phyloP scores from a whole-genome alignment of 2,888 invertebrate species.

The Coelogynopora nodosa region DNA sequence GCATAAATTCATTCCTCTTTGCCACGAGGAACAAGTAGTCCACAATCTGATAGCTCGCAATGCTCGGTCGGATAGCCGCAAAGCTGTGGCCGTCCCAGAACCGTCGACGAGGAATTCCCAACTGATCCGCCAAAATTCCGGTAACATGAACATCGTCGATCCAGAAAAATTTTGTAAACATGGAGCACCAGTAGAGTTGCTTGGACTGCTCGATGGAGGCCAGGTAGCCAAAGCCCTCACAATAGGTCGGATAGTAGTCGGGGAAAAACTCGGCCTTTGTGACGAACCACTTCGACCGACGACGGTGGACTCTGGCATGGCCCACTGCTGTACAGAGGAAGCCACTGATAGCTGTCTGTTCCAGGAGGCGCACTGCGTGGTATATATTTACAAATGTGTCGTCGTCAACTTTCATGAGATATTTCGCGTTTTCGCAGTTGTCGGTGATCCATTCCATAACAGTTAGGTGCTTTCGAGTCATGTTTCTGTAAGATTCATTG shows the following conservation, averaged over 20 bases:
- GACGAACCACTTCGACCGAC: constrained; percentile 39
- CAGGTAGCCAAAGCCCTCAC: constrained; percentile 43
- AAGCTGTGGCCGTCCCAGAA: constrained; percentile 42
- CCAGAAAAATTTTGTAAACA: constrained; percentile 44
- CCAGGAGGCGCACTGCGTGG: constrained; percentile 23
- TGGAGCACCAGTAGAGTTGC: constrained; percentile 39
- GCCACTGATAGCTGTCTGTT: constrained; percentile 7
- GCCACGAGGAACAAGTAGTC: constrained; percentile 4
- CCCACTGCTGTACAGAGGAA: constrained; percentile 36
- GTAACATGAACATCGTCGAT: constrained; percentile 42
- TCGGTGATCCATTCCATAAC: constrained; percentile 39
- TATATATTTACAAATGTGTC: constrained; percentile 43
- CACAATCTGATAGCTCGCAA: constrained; percentile 34
- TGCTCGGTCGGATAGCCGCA: constrained; percentile 38
- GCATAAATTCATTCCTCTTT: not conserved
- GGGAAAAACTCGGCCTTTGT: constrained; percentile 31
- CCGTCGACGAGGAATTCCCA: constrained; percentile 17
- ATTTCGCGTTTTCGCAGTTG: constrained; percentile 38
- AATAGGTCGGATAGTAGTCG: constrained; percentile 36
- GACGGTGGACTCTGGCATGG: constrained; percentile 21
- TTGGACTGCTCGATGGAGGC: not conserved
- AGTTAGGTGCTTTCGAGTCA: constrained; percentile 43
- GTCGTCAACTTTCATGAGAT: constrained; percentile 43
- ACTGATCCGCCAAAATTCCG: constrained; percentile 34
- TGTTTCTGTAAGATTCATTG: constrained; percentile 41